phyloP scores from a whole-genome alignment of 1,140 invertebrate genomes.

The Drosophila sp. region DNA sequence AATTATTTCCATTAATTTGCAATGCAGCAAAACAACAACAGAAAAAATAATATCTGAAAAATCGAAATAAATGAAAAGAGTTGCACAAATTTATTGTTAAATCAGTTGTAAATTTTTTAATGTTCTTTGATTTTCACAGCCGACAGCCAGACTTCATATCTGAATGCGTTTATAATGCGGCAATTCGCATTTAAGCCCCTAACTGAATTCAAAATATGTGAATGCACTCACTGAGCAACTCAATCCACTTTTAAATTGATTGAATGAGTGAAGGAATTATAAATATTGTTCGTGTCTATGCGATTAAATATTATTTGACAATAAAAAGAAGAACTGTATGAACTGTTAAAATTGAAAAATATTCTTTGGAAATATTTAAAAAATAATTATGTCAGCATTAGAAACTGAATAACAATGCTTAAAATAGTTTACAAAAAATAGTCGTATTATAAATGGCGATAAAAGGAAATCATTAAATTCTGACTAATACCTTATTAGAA shows the following conservation, averaged over 20 bases:
- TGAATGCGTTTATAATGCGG: conserved; percentile 48
- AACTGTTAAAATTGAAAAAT: too few relatives aligned
- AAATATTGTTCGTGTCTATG: background rate
- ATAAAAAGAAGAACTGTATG: background rate
- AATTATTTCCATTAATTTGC: conserved; percentile 68
- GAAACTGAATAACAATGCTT: too few relatives aligned
- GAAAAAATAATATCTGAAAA: too few relatives aligned
- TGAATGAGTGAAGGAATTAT: conserved; percentile 2
- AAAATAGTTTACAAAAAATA: too few relatives aligned
- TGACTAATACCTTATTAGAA: too few relatives aligned
- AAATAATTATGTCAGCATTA: too few relatives aligned
- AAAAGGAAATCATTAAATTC: too few relatives aligned
- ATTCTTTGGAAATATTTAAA: too few relatives aligned
- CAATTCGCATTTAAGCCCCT: conserved; percentile 26
- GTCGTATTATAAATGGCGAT: too few relatives aligned
- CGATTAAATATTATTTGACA: background rate
- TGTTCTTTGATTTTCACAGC: conserved; percentile 24
- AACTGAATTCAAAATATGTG: conserved; percentile 42
- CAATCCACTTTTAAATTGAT: background rate
- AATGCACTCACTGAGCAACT: background rate
- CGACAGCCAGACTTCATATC: conserved; percentile 42
- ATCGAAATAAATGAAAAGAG: conserved; percentile 4
- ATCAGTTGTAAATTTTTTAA: conserved; percentile 76
- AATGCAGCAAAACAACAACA: conserved; percentile 30
- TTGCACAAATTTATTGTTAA: conserved; percentile 69